Conservation (phyloP, 2,888 invertebrate genomes). For the Himalopsyche tibetana region DNA sequence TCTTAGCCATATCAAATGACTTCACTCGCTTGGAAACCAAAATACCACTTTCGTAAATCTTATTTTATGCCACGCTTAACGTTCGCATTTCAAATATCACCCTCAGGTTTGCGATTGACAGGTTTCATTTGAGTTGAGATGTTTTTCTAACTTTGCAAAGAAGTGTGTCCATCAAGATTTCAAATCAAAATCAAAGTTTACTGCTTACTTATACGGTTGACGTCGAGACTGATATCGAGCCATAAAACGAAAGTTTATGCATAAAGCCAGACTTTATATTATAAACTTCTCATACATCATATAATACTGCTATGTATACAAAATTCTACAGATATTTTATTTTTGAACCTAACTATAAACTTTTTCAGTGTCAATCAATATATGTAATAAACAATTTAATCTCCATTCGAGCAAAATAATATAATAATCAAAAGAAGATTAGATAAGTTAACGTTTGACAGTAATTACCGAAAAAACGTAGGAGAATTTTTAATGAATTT, state of each 20-base stretch:
- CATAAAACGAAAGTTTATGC: neutral
- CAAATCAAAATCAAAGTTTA: constrained; percentile 20
- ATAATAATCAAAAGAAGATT: too few species aligned
- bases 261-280: neutral
- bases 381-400: too few species aligned
- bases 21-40: neutral
- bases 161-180: constrained; percentile 46
- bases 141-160: neutral
- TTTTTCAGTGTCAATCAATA: too few species aligned
- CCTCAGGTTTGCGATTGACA: constrained; percentile 29
- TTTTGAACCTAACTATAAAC: too few species aligned
- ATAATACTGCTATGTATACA: neutral
- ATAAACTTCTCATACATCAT: constrained; percentile 4
- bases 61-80: neutral
- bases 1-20: too few species aligned
- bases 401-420: too few species aligned
- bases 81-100: constrained; percentile 3
- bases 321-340: too few species aligned
- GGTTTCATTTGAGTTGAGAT: constrained; percentile 6
- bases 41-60: neutral
- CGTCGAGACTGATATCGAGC: neutral
- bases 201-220: neutral
- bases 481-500: too few species aligned
- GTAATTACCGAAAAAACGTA: too few species aligned
- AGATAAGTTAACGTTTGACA: too few species aligned